phyloP scores from a whole-genome alignment of 1,140 invertebrate genomes.

The Cydia fagiglandana region DNA sequence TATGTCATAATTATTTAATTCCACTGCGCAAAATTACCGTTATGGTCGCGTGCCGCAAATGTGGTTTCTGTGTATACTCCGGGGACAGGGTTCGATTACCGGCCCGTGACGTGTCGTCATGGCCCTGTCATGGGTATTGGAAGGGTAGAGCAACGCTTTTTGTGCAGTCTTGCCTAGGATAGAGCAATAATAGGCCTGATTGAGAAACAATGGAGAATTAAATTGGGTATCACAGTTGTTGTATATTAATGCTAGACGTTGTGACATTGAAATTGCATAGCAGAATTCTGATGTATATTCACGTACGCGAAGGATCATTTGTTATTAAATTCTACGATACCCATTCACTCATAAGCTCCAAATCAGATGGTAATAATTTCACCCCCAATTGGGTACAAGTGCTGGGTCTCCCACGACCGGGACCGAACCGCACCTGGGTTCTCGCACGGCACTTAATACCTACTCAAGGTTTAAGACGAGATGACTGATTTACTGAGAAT shows the following conservation, averaged over 20 bases:
- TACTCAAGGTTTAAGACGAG: background rate
- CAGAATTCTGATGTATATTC: no score
- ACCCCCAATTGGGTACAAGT: conserved; percentile 12
- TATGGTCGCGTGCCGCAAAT: conserved; percentile 50
- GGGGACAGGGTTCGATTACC: conserved; percentile 48
- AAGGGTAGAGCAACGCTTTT: conserved; percentile 22
- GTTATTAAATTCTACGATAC: background rate
- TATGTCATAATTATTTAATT: conserved; percentile 32
- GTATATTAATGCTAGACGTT: no score
- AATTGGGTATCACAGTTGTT: background rate
- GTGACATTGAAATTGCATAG: no score
- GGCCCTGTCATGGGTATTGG: conserved; percentile 16
- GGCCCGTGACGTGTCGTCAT: conserved; percentile 23
- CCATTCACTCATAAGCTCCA: background rate
- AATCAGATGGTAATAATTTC: conserved; percentile 10
- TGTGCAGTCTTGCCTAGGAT: background rate
- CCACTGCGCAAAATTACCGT: conserved; percentile 30
- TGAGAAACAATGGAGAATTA: background rate
- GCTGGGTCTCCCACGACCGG: conserved; percentile 2
- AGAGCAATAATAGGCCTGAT: conserved; percentile 23
- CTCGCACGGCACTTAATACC: conserved; percentile 2
- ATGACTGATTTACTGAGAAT: background rate
- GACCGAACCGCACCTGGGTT: background rate
- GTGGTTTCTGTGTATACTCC: conserved; percentile 53
- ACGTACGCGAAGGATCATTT: background rate